phyloP scores from a whole-genome alignment of 2,113 vertebrate species.

The Chitala chitala region DNA sequence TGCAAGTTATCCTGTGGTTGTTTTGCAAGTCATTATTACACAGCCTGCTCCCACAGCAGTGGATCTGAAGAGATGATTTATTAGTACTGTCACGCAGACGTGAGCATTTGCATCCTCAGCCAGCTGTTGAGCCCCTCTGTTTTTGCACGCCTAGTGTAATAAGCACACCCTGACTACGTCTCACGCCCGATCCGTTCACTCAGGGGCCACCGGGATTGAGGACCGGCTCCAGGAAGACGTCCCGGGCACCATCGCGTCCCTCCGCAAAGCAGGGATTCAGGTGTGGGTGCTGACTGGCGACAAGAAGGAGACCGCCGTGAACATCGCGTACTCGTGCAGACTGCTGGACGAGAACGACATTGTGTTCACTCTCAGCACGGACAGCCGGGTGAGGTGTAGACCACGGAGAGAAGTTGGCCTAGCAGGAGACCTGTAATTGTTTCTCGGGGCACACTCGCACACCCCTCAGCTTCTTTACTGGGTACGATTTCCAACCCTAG shows the following conservation, averaged over 20 bases:
- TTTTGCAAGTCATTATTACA: conserved; percentile 1
- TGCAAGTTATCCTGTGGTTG: background rate
- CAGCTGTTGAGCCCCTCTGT: background rate
- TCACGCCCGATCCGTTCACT: conserved; percentile 23
- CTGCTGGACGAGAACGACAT: conserved; percentile 77
- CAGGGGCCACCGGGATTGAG: conserved; percentile 92
- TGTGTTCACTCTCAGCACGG: conserved; percentile 83
- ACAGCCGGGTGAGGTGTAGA: conserved; percentile 69
- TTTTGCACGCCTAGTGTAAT: background rate
- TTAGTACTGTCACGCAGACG: background rate
- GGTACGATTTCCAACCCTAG: too few species aligned
- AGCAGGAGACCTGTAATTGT: background rate
- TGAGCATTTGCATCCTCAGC: background rate
- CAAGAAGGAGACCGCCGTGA: conserved; percentile 91
- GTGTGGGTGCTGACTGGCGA: conserved; percentile 94
- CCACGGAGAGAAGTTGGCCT: too few species aligned
- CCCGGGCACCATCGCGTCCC: conserved; percentile 76
- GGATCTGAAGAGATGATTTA: background rate
- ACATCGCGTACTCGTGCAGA: conserved; percentile 85
- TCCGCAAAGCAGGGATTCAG: conserved; percentile 83
- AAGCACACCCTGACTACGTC: background rate
- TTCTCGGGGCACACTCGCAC: background rate
- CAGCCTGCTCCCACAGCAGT: background rate
- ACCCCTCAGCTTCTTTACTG: background rate
- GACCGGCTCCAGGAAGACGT: conserved; percentile 88